Base-by-base conservation (phyloP, 2,888 invertebrate genomes). In the Agrenia bidenticulata region DNA sequence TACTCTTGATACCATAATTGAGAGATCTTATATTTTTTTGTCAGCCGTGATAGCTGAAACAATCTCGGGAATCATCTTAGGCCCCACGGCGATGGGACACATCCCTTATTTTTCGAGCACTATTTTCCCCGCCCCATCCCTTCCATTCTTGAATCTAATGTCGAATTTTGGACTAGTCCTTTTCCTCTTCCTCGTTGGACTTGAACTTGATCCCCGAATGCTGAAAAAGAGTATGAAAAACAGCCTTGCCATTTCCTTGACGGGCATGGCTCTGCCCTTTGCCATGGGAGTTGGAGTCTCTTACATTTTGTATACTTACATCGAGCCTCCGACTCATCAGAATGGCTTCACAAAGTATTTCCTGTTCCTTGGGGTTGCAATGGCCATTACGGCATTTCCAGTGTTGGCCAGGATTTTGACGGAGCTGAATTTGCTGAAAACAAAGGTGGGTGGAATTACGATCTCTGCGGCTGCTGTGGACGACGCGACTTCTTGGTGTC, bases 341-440 rank as follows among this genome's bases (percentile, higher is more conserved):
- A 63, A 57, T 11, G 56, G 61, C 7, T 72, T 72, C 41, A 49
- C 51, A 1, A 72, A 63, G 23, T 72, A 72, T 27, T 65, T 69
- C 13, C 51, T 72, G 1, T 72, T 72, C 37, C 61, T 72, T 23
- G 72, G 72, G 2, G 72, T 72, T 1, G 69, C 69, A 2, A 72
- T 72, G 69, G 61, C 69, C 17, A 72, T 72, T 15, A 72, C 72
- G 4, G 72, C 72, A 11, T 72, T 72, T 39, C 69, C 69, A 1
- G 72, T 72, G 5, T 39, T 72, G 15, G 72, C 72, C 13, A 26
- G 72, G n/a, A 72, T 72, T 37, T 57, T 72, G 5, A 67, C 67
- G 0, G 72, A 72, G 39, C 60, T 72, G 19, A 63, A 69, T 61
- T 50, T 72, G 15, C 56, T 72, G 1, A 72, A 67, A 26, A 72